Evolutionary conservation across 1,140 invertebrate species (phyloP).

Genomic region (Uloborus diversus): DNA sequence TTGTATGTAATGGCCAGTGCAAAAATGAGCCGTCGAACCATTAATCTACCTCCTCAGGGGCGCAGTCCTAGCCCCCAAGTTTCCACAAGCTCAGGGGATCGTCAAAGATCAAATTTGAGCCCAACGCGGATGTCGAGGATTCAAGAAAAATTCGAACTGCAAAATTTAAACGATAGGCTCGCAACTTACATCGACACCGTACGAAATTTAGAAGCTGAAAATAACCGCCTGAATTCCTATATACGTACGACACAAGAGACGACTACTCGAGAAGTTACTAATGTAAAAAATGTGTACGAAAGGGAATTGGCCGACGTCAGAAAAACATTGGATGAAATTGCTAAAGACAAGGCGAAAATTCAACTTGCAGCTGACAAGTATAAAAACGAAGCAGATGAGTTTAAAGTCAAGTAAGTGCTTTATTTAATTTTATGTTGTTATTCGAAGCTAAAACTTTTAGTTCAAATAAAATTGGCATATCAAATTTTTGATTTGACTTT

Average conservation of each 20-base stretch:
- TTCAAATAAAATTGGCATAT: no score
- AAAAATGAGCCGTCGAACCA: constrained; percentile 19
- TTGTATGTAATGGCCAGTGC: no score
- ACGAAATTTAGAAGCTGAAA: constrained; percentile 88
- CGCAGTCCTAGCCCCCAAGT: constrained; percentile 32
- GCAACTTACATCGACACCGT: constrained; percentile 95
- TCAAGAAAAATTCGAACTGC: constrained; percentile 92
- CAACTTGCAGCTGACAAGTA: constrained; percentile 89
- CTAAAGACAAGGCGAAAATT: constrained; percentile 87
- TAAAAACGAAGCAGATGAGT: constrained; percentile 86
- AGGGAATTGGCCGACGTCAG: constrained; percentile 89
- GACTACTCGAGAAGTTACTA: constrained; percentile 85
- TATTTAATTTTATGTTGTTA: no score
- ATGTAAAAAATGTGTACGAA: constrained; percentile 91
- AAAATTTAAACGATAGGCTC: constrained; percentile 93
- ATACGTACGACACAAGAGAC: constrained; percentile 82
- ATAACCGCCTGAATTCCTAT: constrained; percentile 82
- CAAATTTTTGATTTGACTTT: no score
- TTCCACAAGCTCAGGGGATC: constrained; percentile 16
- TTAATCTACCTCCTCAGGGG: constrained; percentile 8
- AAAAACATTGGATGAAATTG: constrained; percentile 86
- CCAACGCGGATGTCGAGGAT: constrained; percentile 88
- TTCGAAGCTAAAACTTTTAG: no score
- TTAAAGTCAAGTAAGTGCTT: constrained; percentile 81
- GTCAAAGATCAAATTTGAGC: constrained; percentile 76